Evolutionary conservation across 2,797 vertebrate species (phyloP).

Genomic region (Sebastes aleutianus): DNA sequence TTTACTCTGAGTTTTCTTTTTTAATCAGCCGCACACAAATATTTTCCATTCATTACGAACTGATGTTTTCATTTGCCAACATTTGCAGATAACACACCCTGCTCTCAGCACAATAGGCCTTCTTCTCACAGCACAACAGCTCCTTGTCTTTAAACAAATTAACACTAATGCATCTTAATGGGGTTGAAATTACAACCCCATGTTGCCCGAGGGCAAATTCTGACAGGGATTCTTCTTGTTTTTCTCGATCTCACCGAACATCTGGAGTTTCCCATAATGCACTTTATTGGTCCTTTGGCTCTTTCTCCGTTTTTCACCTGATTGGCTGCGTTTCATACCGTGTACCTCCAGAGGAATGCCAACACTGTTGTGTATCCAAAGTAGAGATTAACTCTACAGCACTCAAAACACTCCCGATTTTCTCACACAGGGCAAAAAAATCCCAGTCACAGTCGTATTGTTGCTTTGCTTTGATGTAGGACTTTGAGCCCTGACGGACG

Average conservation of each 20-base stretch:
- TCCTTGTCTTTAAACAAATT: constrained; percentile 74
- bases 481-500: constrained; percentile 60
- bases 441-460: constrained; percentile 34
- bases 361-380: constrained; percentile 77
- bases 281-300: constrained; percentile 41
- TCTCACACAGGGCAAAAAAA: constrained; percentile 69
- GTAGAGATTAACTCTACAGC: constrained; percentile 68
- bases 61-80: constrained; percentile 60
- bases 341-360: constrained; percentile 46
- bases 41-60: constrained; percentile 57
- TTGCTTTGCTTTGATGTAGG: constrained; percentile 66
- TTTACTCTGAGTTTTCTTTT: constrained; percentile 13
- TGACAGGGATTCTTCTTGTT: constrained; percentile 62
- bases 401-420: constrained; percentile 71
- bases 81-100: constrained; percentile 59
- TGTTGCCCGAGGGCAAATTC: constrained; percentile 45
- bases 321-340: constrained; percentile 41
- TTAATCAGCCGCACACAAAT: constrained; percentile 10
- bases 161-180: constrained; percentile 71
- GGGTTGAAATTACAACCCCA: constrained; percentile 68
- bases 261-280: constrained; percentile 59
- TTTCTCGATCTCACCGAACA: constrained; percentile 53
- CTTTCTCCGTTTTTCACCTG: constrained; percentile 45
- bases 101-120: constrained; percentile 56
- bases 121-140: constrained; percentile 67